phyloP scores from a whole-genome alignment of 2,888 invertebrate species.

The Hirtodrosophila alboralis region DNA sequence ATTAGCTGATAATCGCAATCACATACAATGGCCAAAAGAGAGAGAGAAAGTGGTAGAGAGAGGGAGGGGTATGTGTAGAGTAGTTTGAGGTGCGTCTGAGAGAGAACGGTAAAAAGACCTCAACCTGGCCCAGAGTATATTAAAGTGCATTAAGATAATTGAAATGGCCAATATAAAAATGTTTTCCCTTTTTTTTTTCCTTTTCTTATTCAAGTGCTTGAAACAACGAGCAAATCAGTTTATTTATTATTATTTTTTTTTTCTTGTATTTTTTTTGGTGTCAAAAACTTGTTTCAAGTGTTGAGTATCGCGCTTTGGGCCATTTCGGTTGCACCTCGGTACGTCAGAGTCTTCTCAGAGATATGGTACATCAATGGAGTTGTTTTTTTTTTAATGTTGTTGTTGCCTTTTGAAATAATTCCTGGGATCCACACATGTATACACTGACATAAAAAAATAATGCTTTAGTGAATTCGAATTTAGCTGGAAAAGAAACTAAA shows the following conservation, averaged over 20 bases:
- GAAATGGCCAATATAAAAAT: conserved; percentile 82
- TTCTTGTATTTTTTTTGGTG: too few relatives aligned
- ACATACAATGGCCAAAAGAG: conserved; percentile 37
- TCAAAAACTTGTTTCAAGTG: conserved; percentile 78
- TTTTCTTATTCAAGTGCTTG: conserved; percentile 14
- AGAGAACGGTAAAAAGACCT: conserved; percentile 71
- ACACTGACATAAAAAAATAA: too few relatives aligned
- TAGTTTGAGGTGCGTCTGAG: conserved; percentile 43
- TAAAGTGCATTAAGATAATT: conserved; percentile 82
- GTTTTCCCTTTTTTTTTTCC: conserved; percentile 62
- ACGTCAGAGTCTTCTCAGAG: conserved; percentile 34
- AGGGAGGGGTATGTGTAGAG: not conserved
- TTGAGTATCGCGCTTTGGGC: conserved; percentile 77
- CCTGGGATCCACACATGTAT: conserved; percentile 20
- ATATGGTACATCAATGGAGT: conserved; percentile 37
- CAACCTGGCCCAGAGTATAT: conserved; percentile 62
- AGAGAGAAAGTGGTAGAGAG: not conserved
- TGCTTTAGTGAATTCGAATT: too few relatives aligned
- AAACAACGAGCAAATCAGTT: conserved; percentile 36
- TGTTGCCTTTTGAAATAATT: conserved; percentile 9
- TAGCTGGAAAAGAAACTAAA: too few relatives aligned
- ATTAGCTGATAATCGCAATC: conserved; percentile 82
- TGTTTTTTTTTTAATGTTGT: conserved; percentile 16
- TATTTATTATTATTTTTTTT: too few relatives aligned
- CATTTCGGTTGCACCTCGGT: conserved; percentile 58